phyloP scores from a whole-genome alignment of 1,140 invertebrate genomes.

The Leptinotarsa defecta region DNA sequence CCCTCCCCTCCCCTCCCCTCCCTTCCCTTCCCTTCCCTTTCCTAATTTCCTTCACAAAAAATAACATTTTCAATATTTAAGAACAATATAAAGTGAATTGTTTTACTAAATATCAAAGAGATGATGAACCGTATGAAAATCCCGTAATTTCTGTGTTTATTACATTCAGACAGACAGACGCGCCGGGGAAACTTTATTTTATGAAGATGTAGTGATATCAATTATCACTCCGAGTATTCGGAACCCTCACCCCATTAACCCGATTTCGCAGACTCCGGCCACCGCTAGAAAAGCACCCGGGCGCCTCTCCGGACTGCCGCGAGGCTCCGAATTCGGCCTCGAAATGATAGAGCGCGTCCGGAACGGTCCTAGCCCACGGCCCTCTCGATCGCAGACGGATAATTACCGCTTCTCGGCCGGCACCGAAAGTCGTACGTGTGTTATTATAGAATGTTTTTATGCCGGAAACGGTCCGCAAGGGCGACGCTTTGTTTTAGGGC shows the following conservation, averaged over 20 bases:
- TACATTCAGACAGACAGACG: too few relatives aligned
- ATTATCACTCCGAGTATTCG: too few relatives aligned
- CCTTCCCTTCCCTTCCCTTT: too few relatives aligned
- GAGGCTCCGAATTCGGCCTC: slow-evolving; percentile 33
- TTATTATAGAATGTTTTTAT: slow-evolving; percentile 50
- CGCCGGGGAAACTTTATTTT: too few relatives aligned
- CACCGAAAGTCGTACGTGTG: slow-evolving; percentile 39
- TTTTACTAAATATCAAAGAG: too few relatives aligned
- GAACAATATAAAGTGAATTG: too few relatives aligned
- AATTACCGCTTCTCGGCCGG: slow-evolving; percentile 49
- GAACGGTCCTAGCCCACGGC: slow-evolving; percentile 38
- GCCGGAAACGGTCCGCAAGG: slow-evolving; percentile 43
- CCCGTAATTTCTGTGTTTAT: too few relatives aligned
- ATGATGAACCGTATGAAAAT: too few relatives aligned
- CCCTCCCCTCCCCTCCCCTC: too few relatives aligned
- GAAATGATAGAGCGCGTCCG: slow-evolving; percentile 46
- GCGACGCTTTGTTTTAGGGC: slow-evolving; percentile 36
- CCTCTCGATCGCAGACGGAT: slow-evolving; percentile 46
- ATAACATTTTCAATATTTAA: too few relatives aligned
- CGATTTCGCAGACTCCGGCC: slow-evolving; percentile 14
- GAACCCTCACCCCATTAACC: slow-evolving; percentile 1
- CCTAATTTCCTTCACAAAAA: too few relatives aligned
- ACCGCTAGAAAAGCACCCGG: slow-evolving; percentile 18
- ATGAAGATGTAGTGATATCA: too few relatives aligned
- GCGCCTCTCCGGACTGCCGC: slow-evolving; percentile 27